phyloP scores from a whole-genome alignment of 2,113 vertebrate genomes.

The Bos indicus region DNA sequence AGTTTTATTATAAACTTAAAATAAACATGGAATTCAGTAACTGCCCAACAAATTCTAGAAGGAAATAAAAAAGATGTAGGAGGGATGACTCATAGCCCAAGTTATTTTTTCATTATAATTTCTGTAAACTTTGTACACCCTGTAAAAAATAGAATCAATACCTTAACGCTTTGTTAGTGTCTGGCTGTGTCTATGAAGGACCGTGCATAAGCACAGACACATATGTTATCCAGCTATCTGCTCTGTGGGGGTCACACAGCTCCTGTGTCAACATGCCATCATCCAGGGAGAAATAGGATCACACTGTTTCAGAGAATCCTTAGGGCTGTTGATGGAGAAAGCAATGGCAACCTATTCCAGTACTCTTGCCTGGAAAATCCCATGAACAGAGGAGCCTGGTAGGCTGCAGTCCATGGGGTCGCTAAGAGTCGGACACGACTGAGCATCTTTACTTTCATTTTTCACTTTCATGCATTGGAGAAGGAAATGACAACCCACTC shows the following conservation, averaged over 20 bases:
- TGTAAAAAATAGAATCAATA: background rate
- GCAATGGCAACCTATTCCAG: no score
- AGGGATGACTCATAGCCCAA: background rate
- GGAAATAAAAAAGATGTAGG: background rate
- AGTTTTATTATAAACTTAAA: background rate
- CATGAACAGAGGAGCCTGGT: background rate
- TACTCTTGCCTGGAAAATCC: background rate
- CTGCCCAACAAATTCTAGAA: background rate
- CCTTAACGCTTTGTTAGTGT: background rate
- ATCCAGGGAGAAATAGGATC: no score
- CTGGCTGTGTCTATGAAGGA: background rate
- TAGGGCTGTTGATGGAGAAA: background rate
- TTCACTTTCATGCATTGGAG: background rate
- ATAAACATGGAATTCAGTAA: background rate
- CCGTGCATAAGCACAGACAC: background rate
- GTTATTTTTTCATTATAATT: background rate
- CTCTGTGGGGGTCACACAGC: background rate
- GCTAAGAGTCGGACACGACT: background rate
- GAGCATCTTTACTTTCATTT: background rate
- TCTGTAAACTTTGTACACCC: background rate
- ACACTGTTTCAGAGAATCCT: background rate
- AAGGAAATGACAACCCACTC: background rate
- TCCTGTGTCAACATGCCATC: background rate
- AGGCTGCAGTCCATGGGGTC: background rate
- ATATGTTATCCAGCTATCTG: background rate